Conservation (phyloP, 2,113 vertebrate genomes). For the Holacanthus passer region DNA sequence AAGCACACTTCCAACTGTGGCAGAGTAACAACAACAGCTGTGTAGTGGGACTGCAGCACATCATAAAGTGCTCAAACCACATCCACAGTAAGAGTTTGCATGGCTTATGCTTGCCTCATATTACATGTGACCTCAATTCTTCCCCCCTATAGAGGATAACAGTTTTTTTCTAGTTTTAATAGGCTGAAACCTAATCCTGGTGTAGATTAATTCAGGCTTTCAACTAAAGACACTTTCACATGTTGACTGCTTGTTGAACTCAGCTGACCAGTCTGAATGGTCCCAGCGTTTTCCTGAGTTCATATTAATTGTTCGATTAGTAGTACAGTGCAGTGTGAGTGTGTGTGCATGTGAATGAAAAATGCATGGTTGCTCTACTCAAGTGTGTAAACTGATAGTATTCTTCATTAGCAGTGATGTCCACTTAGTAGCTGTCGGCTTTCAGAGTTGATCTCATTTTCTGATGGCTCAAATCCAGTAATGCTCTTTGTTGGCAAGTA, state of each 20-base stretch:
- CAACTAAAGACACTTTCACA: background rate
- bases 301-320: background rate
- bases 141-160: background rate
- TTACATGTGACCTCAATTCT: constrained; percentile 26
- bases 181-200: constrained; percentile 20
- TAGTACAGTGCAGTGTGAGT: background rate
- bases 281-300: background rate
- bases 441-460: background rate
- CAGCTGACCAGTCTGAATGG: background rate
- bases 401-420: background rate
- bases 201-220: constrained; percentile 16
- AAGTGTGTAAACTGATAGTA: background rate
- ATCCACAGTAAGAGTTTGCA: background rate
- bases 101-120: constrained; percentile 7
- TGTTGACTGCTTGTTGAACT: background rate
- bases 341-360: constrained; percentile 4
- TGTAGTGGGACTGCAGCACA: background rate
- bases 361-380: constrained; percentile 9
- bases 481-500: background rate
- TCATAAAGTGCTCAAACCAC: background rate
- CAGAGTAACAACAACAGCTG: constrained; percentile 9
- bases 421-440: background rate
- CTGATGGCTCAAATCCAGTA: background rate
- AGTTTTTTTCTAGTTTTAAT: background rate
- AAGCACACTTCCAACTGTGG: constrained; percentile 22